Evolutionary conservation across 2,888 invertebrate genomes (phyloP).

Genomic region (Argynnis bischoffii): DNA sequence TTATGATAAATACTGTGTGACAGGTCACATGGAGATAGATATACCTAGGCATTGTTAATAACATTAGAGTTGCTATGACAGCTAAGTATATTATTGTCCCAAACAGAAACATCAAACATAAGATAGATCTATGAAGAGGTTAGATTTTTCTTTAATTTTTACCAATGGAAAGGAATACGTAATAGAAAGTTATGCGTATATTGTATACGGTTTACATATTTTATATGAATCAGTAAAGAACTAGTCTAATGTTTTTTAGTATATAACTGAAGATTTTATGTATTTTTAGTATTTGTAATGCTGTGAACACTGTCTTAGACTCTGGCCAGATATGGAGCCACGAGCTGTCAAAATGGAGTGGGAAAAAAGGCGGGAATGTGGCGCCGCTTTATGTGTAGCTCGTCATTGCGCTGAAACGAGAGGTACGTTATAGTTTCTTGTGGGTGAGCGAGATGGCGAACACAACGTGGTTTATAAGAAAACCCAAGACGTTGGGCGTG

Average conservation of each 20-base stretch:
- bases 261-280: neutral
- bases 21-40: neutral
- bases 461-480: conserved; percentile 82
- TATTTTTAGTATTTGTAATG: conserved; percentile 2
- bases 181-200: no score
- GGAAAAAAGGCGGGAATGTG: conserved; percentile 84
- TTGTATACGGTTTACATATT: neutral
- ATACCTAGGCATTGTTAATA: neutral
- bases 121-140: no score
- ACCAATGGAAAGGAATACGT: no score
- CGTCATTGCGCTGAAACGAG: conserved; percentile 77
- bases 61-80: neutral
- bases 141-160: no score
- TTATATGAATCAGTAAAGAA: conserved; percentile 2
- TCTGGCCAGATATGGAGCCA: conserved; percentile 81
- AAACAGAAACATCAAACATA: no score
- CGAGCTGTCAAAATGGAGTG: conserved; percentile 83
- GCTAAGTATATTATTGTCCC: no score
- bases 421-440: conserved; percentile 44
- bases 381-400: conserved; percentile 81
- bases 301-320: conserved; percentile 77
- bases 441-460: conserved; percentile 67
- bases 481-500: conserved; percentile 83
- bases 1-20: conserved; percentile 10
- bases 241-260: conserved; percentile 9